A percentile compares a stretch with the other conserved stretches of the same genome.
Conservation (phyloP, 2,888 invertebrate species). For the Odiellus spinosus region DNA sequence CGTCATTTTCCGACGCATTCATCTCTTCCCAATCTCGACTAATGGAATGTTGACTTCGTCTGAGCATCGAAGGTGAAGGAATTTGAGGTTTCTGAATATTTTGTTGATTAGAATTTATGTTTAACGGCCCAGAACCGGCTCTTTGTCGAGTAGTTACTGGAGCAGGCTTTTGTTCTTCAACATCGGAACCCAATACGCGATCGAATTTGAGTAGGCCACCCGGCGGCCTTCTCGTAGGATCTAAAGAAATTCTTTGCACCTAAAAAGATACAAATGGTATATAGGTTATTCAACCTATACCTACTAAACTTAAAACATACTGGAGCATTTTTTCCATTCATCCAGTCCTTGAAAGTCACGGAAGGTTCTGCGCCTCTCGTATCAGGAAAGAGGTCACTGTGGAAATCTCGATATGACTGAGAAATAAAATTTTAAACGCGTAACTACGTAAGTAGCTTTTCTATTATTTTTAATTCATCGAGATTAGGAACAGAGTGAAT, state of each 20-base stretch:
- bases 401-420: constrained; percentile 80
- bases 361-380: constrained; percentile 66
- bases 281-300: background rate
- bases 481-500: background rate
- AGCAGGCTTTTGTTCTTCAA: too few species aligned
- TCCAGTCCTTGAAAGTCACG: constrained; percentile 65
- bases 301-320: constrained; percentile 29
- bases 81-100: too few species aligned
- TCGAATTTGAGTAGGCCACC: constrained; percentile 10
- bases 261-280: constrained; percentile 10
- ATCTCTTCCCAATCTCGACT: too few species aligned
- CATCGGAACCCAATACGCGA: constrained; percentile 13
- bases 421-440: constrained; percentile 19
- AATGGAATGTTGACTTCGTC: too few species aligned
- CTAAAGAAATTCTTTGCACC: constrained; percentile 56
- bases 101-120: too few species aligned
- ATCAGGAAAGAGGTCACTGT: constrained; percentile 83
- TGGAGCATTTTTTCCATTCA: constrained; percentile 53
- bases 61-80: too few species aligned
- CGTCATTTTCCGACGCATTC: too few species aligned
- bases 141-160: too few species aligned
- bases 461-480: background rate
- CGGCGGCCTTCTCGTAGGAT: constrained; percentile 47
- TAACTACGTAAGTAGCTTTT: background rate
- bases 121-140: too few species aligned